These are phyloP conservation scores for Onchidella celtica DNA, from an alignment of 2,888 invertebrate species.

Conservation along the genomic window DNA sequence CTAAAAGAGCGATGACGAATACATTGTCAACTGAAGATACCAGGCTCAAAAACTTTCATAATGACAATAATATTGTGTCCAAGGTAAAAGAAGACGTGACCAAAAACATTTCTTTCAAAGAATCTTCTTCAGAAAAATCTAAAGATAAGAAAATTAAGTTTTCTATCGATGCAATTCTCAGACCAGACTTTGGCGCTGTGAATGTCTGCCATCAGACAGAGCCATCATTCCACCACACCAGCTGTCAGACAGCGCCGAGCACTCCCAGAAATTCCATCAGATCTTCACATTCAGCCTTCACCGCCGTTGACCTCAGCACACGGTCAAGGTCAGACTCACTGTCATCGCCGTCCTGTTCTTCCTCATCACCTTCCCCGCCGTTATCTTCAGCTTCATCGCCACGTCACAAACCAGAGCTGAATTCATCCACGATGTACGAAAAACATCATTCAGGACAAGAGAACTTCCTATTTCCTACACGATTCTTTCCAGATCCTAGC, in stretches of 20 bases:
- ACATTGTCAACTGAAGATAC: too few relatives aligned
- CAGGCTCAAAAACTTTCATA: not conserved
- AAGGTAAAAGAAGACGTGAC: not conserved
- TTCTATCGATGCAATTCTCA: conserved; percentile 74
- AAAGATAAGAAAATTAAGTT: conserved; percentile 66
- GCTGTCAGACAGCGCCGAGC: not conserved
- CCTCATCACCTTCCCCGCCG: conserved; percentile 41
- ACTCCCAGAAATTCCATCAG: not conserved
- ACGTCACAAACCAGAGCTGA: not conserved
- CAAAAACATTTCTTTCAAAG: not conserved
- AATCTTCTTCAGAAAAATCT: not conserved
- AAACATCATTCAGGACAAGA: not conserved
- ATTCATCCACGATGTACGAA: not conserved
- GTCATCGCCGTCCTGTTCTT: conserved; percentile 42
- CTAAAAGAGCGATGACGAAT: too few relatives aligned
- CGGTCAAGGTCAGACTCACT: conserved; percentile 16
- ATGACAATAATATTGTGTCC: not conserved
- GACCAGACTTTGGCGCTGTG: conserved; percentile 70
- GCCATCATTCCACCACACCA: not conserved
- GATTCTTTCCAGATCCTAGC: not conserved
- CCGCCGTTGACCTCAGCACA: conserved; percentile 31
- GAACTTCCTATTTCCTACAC: conserved; percentile 18
- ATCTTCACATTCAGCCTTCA: conserved; percentile 35
- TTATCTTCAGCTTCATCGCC: conserved; percentile 22
- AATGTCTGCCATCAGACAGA: not conserved